These are phyloP conservation scores for Otolemur crassicaudatus DNA, from an alignment of 2,797 vertebrate genomes.

Conservation along the genomic window DNA sequence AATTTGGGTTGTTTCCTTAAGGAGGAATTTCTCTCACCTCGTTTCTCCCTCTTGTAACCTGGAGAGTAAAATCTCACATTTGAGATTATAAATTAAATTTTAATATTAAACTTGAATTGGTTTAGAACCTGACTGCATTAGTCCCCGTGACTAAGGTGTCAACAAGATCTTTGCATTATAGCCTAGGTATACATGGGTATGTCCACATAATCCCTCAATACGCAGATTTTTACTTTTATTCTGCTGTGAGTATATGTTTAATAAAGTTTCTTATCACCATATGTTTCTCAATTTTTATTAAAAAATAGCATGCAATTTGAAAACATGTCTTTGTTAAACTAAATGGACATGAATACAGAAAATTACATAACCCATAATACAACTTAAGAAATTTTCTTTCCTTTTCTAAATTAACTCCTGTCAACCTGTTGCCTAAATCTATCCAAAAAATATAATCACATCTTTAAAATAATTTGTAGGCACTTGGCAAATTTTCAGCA, in stretches of 20 bases:
- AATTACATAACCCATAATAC: conserved; percentile 73
- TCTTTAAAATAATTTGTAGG: conserved; percentile 82
- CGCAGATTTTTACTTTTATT: conserved; percentile 58
- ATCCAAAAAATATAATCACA: conserved; percentile 81
- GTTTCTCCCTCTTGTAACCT: conserved; percentile 32
- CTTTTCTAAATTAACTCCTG: conserved; percentile 79
- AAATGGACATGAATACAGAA: conserved; percentile 70
- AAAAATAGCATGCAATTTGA: conserved; percentile 61
- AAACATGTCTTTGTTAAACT: conserved; percentile 78
- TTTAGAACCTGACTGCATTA: background rate
- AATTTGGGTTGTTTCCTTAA: conserved; percentile 59
- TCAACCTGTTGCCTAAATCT: conserved; percentile 79
- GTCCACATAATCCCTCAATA: background rate
- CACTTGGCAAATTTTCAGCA: conserved; percentile 83
- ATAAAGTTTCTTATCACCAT: conserved; percentile 60
- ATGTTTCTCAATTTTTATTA: conserved; percentile 44
- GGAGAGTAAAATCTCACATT: conserved; percentile 39
- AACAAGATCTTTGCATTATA: background rate
- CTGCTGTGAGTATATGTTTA: conserved; percentile 57
- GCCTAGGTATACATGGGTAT: background rate
- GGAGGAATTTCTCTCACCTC: conserved; percentile 54
- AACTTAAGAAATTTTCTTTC: conserved; percentile 74
- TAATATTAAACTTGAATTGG: conserved; percentile 61
- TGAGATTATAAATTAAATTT: conserved; percentile 66
- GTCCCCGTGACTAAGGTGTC: background rate